Conservation (phyloP, 2,888 invertebrate species). For the Drosophila subsilvestris region DNA sequence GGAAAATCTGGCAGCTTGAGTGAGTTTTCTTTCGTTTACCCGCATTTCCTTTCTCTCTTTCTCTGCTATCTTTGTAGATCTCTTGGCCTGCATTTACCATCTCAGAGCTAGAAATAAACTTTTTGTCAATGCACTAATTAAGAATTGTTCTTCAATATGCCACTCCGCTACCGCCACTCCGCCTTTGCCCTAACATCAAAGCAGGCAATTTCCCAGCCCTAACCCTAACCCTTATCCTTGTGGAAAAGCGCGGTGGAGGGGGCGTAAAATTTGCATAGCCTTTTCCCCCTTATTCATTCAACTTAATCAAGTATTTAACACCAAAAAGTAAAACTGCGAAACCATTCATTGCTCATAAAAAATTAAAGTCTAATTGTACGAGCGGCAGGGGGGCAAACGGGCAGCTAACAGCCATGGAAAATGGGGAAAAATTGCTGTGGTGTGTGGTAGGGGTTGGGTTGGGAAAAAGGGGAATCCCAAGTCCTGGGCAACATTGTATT, state of each 20-base stretch:
- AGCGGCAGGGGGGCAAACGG: constrained; percentile 24
- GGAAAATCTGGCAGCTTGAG: constrained; percentile 20
- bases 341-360: constrained; percentile 77
- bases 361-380: constrained; percentile 73
- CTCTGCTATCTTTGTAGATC: constrained; percentile 27
- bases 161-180: not conserved
- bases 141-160: constrained; percentile 40
- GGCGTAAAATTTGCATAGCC: constrained; percentile 57
- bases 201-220: constrained; percentile 44
- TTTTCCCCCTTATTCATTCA: constrained; percentile 46
- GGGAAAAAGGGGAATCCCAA: constrained; percentile 23
- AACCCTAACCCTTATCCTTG: not conserved
- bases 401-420: not conserved
- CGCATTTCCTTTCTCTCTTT: constrained; percentile 32
- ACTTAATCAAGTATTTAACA: constrained; percentile 77
- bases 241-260: not conserved
- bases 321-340: constrained; percentile 67
- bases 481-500: constrained; percentile 47
- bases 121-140: constrained; percentile 60
- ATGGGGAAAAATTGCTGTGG: not conserved
- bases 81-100: constrained; percentile 50
- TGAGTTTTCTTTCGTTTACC: constrained; percentile 36
- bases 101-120: constrained; percentile 25
- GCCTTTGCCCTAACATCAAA: constrained; percentile 29
- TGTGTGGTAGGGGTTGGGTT: too few species aligned